Conservation (phyloP, 2,888 invertebrate species). For the Rhorus exstirpatorius region DNA sequence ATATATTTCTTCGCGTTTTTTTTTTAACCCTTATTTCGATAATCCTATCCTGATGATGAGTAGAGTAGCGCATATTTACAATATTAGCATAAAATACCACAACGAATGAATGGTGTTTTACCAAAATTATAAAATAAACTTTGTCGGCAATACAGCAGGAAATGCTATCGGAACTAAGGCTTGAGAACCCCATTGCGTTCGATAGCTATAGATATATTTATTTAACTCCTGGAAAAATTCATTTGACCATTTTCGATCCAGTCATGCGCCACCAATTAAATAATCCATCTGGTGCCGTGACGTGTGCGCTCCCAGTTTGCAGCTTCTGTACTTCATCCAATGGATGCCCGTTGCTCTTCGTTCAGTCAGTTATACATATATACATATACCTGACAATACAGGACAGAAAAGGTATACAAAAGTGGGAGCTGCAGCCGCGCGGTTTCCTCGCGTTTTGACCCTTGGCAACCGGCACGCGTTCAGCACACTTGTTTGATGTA, state of each 20-base stretch:
- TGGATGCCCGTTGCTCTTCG: slow-evolving; percentile 41
- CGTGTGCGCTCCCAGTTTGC: slow-evolving; percentile 53
- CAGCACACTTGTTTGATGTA: slow-evolving; percentile 7
- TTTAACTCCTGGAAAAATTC: slow-evolving; percentile 61
- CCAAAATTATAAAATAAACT: slow-evolving; percentile 29
- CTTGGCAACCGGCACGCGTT: slow-evolving; percentile 46
- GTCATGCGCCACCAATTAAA: slow-evolving; percentile 73
- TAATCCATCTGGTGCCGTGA: slow-evolving; percentile 67
- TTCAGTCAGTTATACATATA: slow-evolving; percentile 43
- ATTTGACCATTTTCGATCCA: slow-evolving; percentile 67
- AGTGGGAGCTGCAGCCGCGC: background rate
- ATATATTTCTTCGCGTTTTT: background rate
- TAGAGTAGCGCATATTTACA: too few relatives aligned
- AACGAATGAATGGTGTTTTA: slow-evolving; percentile 4
- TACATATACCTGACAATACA: slow-evolving; percentile 30
- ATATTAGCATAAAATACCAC: background rate
- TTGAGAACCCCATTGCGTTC: slow-evolving; percentile 31
- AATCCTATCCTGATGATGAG: background rate
- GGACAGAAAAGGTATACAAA: slow-evolving; percentile 6
- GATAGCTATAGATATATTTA: background rate
- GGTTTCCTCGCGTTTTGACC: background rate
- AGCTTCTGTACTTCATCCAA: slow-evolving; percentile 38
- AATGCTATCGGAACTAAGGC: slow-evolving; percentile 10
- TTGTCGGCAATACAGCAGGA: slow-evolving; percentile 2
- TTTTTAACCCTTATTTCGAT: background rate